A percentile compares a stretch with the other conserved stretches of the same genome.
phyloP scores from a whole-genome alignment of 1,140 invertebrate genomes.

The Nephila pilipes region DNA sequence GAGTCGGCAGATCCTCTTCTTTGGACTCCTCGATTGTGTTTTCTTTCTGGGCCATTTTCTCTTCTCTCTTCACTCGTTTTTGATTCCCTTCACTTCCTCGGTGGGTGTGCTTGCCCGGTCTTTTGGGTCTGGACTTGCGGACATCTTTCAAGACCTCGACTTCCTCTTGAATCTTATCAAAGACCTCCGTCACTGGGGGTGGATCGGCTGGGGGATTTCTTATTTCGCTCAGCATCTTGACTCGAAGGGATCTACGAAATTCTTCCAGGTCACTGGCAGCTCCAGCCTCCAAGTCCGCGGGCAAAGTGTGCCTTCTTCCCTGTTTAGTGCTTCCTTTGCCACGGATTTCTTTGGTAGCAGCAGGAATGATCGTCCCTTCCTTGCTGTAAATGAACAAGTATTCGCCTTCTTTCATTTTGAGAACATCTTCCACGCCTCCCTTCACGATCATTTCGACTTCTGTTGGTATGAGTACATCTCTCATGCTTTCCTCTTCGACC shows the following conservation, averaged over 20 bases:
- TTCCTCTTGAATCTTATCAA: slow-evolving; percentile 56
- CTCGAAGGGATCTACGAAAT: neutral
- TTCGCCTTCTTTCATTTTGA: slow-evolving; percentile 82
- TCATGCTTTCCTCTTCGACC: slow-evolving; percentile 80
- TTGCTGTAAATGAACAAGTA: slow-evolving; percentile 82
- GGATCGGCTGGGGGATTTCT: neutral
- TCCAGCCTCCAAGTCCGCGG: slow-evolving; percentile 37
- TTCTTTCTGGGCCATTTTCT: slow-evolving; percentile 19
- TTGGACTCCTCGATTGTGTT: neutral
- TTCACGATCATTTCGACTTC: slow-evolving; percentile 76
- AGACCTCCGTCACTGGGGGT: neutral
- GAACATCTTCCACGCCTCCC: slow-evolving; percentile 77
- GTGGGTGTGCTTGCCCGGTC: slow-evolving; percentile 35
- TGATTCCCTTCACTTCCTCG: neutral
- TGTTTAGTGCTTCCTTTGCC: neutral
- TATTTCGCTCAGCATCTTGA: slow-evolving; percentile 60
- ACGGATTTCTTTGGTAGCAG: slow-evolving; percentile 47
- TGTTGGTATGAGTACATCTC: slow-evolving; percentile 66
- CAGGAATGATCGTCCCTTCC: slow-evolving; percentile 53
- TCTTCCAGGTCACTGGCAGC: slow-evolving; percentile 18
- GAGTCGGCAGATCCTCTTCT: neutral
- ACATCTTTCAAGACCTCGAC: slow-evolving; percentile 56
- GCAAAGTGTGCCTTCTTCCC: slow-evolving; percentile 51
- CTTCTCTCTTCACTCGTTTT: neutral
- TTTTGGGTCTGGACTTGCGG: slow-evolving; percentile 56